phyloP scores from a whole-genome alignment of 2,888 invertebrate species.

The Panzeria rudis region DNA sequence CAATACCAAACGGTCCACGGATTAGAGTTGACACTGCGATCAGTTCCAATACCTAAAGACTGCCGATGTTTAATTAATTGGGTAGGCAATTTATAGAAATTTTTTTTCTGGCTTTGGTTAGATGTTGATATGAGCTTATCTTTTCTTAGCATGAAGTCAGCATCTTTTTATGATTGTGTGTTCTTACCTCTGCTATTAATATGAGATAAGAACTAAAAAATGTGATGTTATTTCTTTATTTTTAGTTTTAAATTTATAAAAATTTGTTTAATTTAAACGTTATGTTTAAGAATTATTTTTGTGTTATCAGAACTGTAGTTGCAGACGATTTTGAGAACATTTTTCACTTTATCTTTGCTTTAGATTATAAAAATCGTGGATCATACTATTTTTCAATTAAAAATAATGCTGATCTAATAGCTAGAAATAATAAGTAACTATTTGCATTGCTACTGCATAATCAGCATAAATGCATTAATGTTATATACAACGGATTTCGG shows the following conservation, averaged over 20 bases:
- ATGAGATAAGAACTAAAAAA: background rate
- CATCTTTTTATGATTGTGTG: background rate
- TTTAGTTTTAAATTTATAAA: background rate
- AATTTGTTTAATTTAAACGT: background rate
- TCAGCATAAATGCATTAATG: no score
- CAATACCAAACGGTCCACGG: conserved; percentile 73
- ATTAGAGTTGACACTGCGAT: conserved; percentile 63
- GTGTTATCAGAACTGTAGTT: background rate
- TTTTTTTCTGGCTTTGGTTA: background rate
- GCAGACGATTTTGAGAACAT: background rate
- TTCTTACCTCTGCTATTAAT: background rate
- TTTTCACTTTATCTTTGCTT: no score
- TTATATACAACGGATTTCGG: no score
- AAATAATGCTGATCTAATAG: no score
- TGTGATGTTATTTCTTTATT: background rate
- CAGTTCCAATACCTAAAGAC: conserved; percentile 78
- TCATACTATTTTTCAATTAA: no score
- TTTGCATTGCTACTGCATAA: no score
- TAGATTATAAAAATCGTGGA: no score
- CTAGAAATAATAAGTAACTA: no score
- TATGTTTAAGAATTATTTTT: no score
- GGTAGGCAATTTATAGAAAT: conserved; percentile 52
- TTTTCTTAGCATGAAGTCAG: background rate
- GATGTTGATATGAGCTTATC: background rate
- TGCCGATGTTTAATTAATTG: conserved; percentile 39